These are phyloP conservation scores for Melipona bicolor DNA, from an alignment of 2,888 invertebrate species.

Conservation along the genomic window DNA sequence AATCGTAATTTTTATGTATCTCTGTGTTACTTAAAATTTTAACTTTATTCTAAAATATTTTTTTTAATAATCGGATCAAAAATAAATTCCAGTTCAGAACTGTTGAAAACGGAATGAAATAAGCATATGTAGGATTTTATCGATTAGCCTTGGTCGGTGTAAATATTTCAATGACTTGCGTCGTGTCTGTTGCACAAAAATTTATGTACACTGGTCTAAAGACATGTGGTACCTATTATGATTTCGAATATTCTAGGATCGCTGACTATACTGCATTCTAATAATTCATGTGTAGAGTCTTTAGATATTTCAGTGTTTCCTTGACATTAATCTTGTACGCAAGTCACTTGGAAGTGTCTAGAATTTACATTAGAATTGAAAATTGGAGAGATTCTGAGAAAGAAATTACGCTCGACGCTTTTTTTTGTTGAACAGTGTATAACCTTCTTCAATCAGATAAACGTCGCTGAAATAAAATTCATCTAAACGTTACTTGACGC, in stretches of 20 bases:
- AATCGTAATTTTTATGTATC: background rate
- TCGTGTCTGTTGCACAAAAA: background rate
- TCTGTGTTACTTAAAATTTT: background rate
- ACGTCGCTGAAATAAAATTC: background rate
- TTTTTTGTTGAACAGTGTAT: background rate
- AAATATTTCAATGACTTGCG: slow-evolving; percentile 21
- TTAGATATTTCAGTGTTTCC: slow-evolving; percentile 33
- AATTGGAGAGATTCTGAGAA: background rate
- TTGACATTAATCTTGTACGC: slow-evolving; percentile 48
- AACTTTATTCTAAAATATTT: too few relatives aligned
- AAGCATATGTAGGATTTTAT: background rate
- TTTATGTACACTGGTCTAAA: background rate
- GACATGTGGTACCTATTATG: background rate
- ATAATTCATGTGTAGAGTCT: slow-evolving; percentile 55
- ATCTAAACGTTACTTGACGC: background rate
- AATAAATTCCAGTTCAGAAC: background rate
- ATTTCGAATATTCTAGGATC: slow-evolving; percentile 24
- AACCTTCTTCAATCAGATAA: background rate
- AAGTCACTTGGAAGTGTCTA: slow-evolving; percentile 3
- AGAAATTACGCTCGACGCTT: background rate
- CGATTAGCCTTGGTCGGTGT: slow-evolving; percentile 20
- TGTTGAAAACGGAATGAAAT: too few relatives aligned
- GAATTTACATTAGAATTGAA: slow-evolving; percentile 11
- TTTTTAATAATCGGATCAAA: background rate
- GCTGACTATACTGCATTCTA: slow-evolving; percentile 46